Percentiles rank a stretch among this genome's conserved stretches.
phyloP scores from a whole-genome alignment of 2,797 vertebrate species.

The Notolabrus celidotus region DNA sequence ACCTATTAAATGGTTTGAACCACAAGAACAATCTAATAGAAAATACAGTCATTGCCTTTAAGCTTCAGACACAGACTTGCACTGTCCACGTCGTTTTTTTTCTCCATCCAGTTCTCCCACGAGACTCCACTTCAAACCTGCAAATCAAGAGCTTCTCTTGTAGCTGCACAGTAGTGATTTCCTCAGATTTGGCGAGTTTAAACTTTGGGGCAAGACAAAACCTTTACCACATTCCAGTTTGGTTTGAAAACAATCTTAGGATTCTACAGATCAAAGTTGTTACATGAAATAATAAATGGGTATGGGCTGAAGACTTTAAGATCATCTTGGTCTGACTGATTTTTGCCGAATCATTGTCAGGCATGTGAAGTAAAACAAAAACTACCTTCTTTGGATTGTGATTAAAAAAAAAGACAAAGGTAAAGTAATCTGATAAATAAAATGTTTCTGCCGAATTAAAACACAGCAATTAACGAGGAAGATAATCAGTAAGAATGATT shows the following conservation, averaged over 20 bases:
- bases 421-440: slow-evolving; percentile 34
- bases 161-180: slow-evolving; percentile 63
- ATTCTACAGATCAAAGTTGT: slow-evolving; percentile 39
- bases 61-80: slow-evolving; percentile 37
- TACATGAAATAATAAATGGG: slow-evolving; percentile 48
- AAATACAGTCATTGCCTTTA: slow-evolving; percentile 59
- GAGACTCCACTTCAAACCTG: slow-evolving; percentile 38
- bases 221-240: slow-evolving; percentile 54
- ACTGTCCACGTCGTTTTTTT: slow-evolving; percentile 8
- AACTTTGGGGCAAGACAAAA: slow-evolving; percentile 35
- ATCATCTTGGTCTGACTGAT: slow-evolving; percentile 8
- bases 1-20: slow-evolving; percentile 51
- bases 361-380: slow-evolving; percentile 37
- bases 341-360: slow-evolving; percentile 29
- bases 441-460: slow-evolving; percentile 54
- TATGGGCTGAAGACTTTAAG: slow-evolving; percentile 38
- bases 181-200: slow-evolving; percentile 51
- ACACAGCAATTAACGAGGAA: slow-evolving; percentile 58
- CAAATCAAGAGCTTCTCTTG: slow-evolving; percentile 25
- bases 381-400: slow-evolving; percentile 75
- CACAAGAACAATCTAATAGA: slow-evolving; percentile 33
- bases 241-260: slow-evolving; percentile 58
- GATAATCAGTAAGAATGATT: slow-evolving; percentile 86
- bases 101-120: slow-evolving; percentile 25
- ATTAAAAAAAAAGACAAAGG: slow-evolving; percentile 36